Evolutionary conservation across 2,888 invertebrate genomes (phyloP), one percentile per base, ranked within the genome.

Genomic region (Meiosimyza decipiens): DNA sequence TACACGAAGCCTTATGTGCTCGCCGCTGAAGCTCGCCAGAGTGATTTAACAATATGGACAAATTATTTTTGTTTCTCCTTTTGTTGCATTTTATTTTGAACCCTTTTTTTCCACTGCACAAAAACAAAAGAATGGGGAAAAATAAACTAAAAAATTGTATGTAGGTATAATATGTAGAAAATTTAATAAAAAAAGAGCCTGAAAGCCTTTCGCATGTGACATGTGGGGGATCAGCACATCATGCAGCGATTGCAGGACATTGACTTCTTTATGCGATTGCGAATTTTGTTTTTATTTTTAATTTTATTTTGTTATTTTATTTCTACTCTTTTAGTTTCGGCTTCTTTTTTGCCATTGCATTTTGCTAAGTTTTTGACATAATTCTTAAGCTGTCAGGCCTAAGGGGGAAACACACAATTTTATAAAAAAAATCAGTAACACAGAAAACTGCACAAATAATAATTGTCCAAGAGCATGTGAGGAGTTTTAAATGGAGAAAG

Each of bases 21-120:
- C 67, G 67, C 68, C 66, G 55, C 47, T 67, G 67, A 52, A 67
- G n/a, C 40, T 62, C 55, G 73, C 40, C 28, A 70, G 71, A 73
- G 70, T 72, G 75, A 71, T 71, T 71, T 71, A 66, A 75, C 71
- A 71, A 70, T 73, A 71, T 73, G 69, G 60, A 73, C 73, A 75
- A 71, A 66, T 73, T 73, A 69, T 73, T 72, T 67, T 49, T 51
- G 22, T 62, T 63, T 66, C 63, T 60, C 54, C 55, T 71, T 54
- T 54, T 69, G 49, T 13, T 50, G 13, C 22, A 33, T 55, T 15
- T 57, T 9, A 40, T 33, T 13, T 63, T 15, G 16, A 63, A 40
- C 13, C 18, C 16, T 62, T 63, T 62, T 63, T 63, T 9, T 11
- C 63, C 6, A 18, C 49, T 28, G 22, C 64, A 16, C 49, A 64